phyloP scores from a whole-genome alignment of 2,888 invertebrate species.

The Rhamphomyia laevipes region DNA sequence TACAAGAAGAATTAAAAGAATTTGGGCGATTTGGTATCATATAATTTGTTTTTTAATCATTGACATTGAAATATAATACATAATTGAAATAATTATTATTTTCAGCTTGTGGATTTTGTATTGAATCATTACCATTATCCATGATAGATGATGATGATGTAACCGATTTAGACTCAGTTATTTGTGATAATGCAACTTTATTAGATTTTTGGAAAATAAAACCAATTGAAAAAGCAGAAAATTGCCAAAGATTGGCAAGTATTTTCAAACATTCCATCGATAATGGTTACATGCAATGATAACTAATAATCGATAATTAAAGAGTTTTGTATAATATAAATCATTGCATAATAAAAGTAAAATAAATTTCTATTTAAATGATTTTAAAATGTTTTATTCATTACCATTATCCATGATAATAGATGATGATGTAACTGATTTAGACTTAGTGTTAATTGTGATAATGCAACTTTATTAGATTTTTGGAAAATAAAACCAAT shows the following conservation, averaged over 20 bases:
- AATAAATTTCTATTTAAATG: too few species aligned
- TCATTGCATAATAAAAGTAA: too few species aligned
- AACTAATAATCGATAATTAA: too few species aligned
- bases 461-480: slow-evolving; percentile 40
- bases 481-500: slow-evolving; percentile 53
- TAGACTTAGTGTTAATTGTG: slow-evolving; percentile 33
- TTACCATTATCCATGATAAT: slow-evolving; percentile 42
- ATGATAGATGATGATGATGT: slow-evolving; percentile 42
- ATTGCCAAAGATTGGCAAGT: slow-evolving; percentile 49
- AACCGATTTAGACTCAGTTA: slow-evolving; percentile 39
- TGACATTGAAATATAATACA: too few species aligned
- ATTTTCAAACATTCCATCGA: slow-evolving; percentile 54
- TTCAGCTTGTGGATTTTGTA: slow-evolving; percentile 37
- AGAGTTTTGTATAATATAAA: too few species aligned
- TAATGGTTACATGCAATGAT: slow-evolving; percentile 40
- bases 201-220: slow-evolving; percentile 52
- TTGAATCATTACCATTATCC: slow-evolving; percentile 44
- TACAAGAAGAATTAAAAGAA: slow-evolving; percentile 37
- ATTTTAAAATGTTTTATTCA: too few species aligned
- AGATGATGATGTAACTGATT: slow-evolving; percentile 42
- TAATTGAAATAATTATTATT: too few species aligned
- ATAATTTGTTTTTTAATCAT: too few species aligned
- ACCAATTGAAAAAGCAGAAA: slow-evolving; percentile 47
- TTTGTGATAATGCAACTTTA: slow-evolving; percentile 31
- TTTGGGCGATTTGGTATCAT: slow-evolving; percentile 38